Evolutionary conservation across 2,113 vertebrate genomes (phyloP).

Genomic region (Centrocercus urophasianus): DNA sequence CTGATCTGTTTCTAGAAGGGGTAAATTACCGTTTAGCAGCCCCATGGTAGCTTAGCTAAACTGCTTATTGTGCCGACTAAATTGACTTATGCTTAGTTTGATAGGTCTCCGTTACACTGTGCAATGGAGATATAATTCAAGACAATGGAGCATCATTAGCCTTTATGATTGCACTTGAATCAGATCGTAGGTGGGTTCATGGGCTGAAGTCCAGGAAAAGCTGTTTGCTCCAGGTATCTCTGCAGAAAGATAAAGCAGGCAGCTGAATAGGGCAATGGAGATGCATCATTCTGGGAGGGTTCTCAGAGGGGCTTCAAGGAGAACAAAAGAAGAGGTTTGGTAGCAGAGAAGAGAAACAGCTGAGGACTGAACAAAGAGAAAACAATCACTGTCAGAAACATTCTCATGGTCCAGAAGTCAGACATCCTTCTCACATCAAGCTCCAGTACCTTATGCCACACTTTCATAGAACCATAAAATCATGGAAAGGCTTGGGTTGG

Average conservation of each 20-base stretch:
- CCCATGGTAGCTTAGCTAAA: conserved; percentile 12
- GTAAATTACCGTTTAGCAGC: conserved; percentile 24
- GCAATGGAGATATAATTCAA: conserved; percentile 21
- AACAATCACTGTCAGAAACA: neutral
- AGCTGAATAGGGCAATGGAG: neutral
- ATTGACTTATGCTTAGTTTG: neutral
- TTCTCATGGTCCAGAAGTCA: neutral
- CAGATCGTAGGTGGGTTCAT: neutral
- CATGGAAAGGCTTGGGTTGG: too few species aligned
- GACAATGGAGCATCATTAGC: neutral
- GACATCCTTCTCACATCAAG: neutral
- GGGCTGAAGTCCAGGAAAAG: conserved; percentile 2
- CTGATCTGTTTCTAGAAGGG: neutral
- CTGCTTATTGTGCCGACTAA: neutral
- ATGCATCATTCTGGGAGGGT: neutral
- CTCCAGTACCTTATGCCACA: neutral
- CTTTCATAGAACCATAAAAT: neutral
- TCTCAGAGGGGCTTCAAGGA: neutral
- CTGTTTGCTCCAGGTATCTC: conserved; percentile 1
- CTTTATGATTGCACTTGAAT: conserved; percentile 13
- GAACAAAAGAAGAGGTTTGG: neutral
- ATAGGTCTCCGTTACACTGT: neutral
- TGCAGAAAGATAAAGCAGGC: neutral
- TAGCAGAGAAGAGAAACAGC: neutral
- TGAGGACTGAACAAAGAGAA: neutral